These are phyloP conservation scores for Piscicola geometra DNA, from an alignment of 2,888 invertebrate species.

Conservation along the genomic window DNA sequence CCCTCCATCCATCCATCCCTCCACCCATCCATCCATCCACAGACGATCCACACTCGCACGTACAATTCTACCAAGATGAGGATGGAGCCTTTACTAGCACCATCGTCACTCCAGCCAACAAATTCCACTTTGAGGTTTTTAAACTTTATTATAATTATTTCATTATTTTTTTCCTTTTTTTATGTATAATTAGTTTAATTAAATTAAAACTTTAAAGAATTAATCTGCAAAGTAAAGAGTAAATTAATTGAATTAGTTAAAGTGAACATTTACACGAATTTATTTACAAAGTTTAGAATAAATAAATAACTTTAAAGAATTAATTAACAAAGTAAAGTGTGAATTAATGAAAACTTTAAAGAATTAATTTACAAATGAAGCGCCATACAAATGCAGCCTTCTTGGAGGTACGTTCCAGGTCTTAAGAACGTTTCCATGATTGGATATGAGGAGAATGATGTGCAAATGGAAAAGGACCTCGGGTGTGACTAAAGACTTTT, in stretches of 20 bases:
- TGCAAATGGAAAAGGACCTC: constrained; percentile 57
- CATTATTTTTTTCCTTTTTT: too few relatives aligned
- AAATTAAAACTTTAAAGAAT: too few relatives aligned
- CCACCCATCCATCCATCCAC: background rate
- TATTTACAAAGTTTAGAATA: too few relatives aligned
- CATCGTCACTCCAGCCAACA: constrained; percentile 34
- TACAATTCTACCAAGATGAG: constrained; percentile 36
- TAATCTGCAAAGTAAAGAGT: too few relatives aligned
- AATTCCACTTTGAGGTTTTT: constrained; percentile 39
- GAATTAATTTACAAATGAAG: too few relatives aligned
- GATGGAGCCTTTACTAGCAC: constrained; percentile 38
- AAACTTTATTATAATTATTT: background rate
- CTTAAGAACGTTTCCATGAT: constrained; percentile 80
- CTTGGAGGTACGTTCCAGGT: constrained; percentile 81
- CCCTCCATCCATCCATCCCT: background rate
- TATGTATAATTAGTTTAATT: too few relatives aligned
- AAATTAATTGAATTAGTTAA: too few relatives aligned
- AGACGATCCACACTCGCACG: constrained; percentile 23
- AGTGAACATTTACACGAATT: too few relatives aligned
- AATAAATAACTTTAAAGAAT: too few relatives aligned
- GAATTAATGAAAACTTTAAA: too few relatives aligned
- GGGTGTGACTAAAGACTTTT: constrained; percentile 40
- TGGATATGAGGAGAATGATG: constrained; percentile 80
- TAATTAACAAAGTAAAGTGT: too few relatives aligned
- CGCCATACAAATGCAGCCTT: constrained; percentile 64